Conservation (phyloP, 2,888 invertebrate genomes). For the Lamellibrachia columna region DNA sequence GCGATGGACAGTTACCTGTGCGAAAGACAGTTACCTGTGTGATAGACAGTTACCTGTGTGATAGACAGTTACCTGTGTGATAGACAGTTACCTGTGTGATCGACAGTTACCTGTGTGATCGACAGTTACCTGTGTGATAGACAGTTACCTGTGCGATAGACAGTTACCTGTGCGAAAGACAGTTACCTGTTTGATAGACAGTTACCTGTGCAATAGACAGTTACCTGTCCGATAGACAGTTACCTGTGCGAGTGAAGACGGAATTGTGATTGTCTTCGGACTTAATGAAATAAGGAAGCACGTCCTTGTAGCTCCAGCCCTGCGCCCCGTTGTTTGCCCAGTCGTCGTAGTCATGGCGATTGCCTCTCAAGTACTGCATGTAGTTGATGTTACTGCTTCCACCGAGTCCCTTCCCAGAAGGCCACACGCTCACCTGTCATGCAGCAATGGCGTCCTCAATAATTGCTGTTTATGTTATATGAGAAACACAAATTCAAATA, state of each 20-base stretch:
- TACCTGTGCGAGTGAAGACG: constrained; percentile 44
- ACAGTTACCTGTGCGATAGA: too few relatives aligned
- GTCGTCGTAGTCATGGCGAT: constrained; percentile 46
- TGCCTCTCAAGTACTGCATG: constrained; percentile 47
- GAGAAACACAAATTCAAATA: too few relatives aligned
- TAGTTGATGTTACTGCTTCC: constrained; percentile 46
- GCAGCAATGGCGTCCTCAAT: neutral
- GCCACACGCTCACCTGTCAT: constrained; percentile 33
- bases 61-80: too few relatives aligned
- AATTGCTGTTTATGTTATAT: neutral
- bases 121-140: too few relatives aligned
- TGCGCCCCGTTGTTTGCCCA: constrained; percentile 45
- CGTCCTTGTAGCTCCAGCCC: constrained; percentile 47
- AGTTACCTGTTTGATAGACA: too few relatives aligned
- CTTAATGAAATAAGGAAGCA: constrained; percentile 48
- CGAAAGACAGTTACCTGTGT: too few relatives aligned
- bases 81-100: too few relatives aligned
- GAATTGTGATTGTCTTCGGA: constrained; percentile 46
- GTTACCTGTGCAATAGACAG: too few relatives aligned
- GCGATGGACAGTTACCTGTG: too few relatives aligned
- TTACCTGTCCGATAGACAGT: neutral
- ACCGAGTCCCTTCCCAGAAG: constrained; percentile 43
- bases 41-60: too few relatives aligned
- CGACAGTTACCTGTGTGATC: too few relatives aligned
- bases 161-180: too few relatives aligned